Evolutionary conservation across 2,797 vertebrate genomes (phyloP), one percentile per base, ranked within the genome.

Genomic region (Trachurus trachurus): DNA sequence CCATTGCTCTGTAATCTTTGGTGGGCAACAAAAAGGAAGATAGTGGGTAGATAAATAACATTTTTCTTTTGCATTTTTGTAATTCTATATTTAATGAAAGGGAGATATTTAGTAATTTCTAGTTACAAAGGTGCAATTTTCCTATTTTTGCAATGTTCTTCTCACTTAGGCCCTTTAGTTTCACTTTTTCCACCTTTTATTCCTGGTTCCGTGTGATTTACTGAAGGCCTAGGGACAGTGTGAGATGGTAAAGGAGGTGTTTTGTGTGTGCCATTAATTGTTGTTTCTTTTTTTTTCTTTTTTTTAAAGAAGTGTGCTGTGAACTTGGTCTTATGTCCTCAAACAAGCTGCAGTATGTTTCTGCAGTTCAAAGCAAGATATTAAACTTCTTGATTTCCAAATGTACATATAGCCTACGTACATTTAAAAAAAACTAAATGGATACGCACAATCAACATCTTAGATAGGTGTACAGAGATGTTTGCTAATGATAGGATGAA

Each of bases 51-150:
- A 77, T 54, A 7, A 44, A 37, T 66, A 19, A 78, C 26, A 19
- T 52, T 52, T 61, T 70, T 52, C 3, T 73, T 79, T 79, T 52
- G 16, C 26, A 54, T 70, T 81, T 66, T 37, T 68, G 39, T 64
- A 29, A 70, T 64, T 63, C 59, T 78, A 49, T 64, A 70, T 60
- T 65, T 39, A 60, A 80, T 26, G 15, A 75, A 64, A 75, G 34
- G 21, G 50, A 54, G 13, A 65, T 44, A 71, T 54, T 74, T 42
- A 26, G n/a, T 71, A 1, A 71, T 61, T 80, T 73, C 19, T 61
- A 37, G 12, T 53, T 9, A 65, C 63, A 10, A 64, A 21, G 40
- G 15, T 60, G 29, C 13, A 5, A 53, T 62, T 82, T 82, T 21
- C 42, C 26, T 42, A 39, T 62, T 54, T 75, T 66, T 80, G 0